Conservation (phyloP, 2,797 vertebrate species). For the Phyllotis vaccarum region DNA sequence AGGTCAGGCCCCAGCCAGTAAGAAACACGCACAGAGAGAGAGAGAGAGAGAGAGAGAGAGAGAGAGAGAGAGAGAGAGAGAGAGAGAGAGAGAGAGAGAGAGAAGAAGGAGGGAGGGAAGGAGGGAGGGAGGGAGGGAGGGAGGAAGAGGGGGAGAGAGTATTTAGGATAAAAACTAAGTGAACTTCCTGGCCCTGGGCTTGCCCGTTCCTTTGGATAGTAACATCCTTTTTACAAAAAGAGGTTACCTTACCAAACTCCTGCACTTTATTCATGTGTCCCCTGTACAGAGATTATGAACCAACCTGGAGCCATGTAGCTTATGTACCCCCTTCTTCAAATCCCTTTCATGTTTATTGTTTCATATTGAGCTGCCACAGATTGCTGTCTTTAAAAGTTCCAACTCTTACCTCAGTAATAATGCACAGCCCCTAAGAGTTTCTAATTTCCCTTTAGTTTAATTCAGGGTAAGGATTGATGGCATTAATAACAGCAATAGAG, state of each 20-base stretch:
- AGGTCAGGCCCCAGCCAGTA: neutral
- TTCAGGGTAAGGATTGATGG: neutral
- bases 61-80: no score
- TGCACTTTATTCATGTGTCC: neutral
- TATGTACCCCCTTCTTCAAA: neutral
- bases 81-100: no score
- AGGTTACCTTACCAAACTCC: neutral
- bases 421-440: neutral
- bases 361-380: neutral
- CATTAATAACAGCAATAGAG: neutral
- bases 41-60: no score
- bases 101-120: no score
- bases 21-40: neutral
- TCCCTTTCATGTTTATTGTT: neutral
- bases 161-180: neutral
- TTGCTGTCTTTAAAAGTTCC: neutral
- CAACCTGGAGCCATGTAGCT: neutral
- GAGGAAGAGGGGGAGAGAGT: no score
- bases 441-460: constrained; percentile 44
- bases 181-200: neutral
- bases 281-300: neutral
- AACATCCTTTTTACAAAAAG: neutral
- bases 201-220: neutral
- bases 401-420: neutral
- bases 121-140: no score